Evolutionary conservation across 2,888 invertebrate species (phyloP).

Genomic region (Polietes domitor): DNA sequence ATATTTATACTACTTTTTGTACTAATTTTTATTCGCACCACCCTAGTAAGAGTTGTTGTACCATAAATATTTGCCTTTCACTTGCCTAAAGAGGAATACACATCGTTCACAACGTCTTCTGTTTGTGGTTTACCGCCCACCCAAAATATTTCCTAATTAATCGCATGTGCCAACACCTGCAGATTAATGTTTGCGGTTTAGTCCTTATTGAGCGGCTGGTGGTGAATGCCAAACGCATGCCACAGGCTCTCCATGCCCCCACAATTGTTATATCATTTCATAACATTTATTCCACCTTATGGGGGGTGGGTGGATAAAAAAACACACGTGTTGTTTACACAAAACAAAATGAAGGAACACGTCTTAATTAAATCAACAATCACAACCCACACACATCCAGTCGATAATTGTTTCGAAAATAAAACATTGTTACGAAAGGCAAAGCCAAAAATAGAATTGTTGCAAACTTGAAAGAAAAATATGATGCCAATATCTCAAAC

Average conservation of each 20-base stretch:
- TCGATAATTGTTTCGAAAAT: not conserved
- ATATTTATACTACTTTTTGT: too few relatives aligned
- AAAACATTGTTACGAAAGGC: not conserved
- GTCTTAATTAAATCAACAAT: conserved; percentile 32
- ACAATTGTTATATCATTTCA: not conserved
- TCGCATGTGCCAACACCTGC: conserved; percentile 37
- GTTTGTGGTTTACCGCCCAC: conserved; percentile 50
- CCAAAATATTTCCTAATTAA: conserved; percentile 40
- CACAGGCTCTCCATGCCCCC: not conserved
- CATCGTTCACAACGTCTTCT: too few relatives aligned
- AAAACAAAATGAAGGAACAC: not conserved
- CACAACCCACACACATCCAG: not conserved
- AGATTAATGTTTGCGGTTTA: not conserved
- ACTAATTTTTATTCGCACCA: too few relatives aligned
- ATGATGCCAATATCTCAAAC: not conserved
- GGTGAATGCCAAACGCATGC: not conserved
- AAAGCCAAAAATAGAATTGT: not conserved
- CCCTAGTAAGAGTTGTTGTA: too few relatives aligned
- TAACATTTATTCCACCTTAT: not conserved
- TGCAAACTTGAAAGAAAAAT: not conserved
- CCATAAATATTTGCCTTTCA: too few relatives aligned
- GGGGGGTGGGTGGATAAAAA: not conserved
- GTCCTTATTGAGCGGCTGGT: not conserved
- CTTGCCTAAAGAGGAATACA: too few relatives aligned
- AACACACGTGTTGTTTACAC: not conserved